Percentiles rank a stretch among this genome's conserved stretches.
Conservation (phyloP, 2,797 vertebrate species). For the Poliocrania exsul region DNA sequence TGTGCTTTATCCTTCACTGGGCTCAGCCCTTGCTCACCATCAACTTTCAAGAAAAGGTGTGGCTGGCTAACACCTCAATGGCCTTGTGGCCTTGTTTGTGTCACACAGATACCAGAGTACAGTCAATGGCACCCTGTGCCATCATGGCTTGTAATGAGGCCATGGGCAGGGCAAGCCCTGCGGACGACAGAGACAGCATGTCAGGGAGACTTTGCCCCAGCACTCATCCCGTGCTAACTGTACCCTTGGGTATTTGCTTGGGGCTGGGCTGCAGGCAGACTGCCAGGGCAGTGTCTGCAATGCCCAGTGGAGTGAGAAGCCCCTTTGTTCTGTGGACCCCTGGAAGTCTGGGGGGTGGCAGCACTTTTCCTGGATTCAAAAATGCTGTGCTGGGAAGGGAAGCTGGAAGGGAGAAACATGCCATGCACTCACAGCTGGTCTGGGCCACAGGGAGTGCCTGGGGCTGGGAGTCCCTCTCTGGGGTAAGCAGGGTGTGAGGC, state of each 20-base stretch:
- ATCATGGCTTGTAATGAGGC: not conserved
- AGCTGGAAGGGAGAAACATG: not conserved
- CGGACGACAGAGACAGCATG: fast-evolving
- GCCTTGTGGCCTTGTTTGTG: not conserved
- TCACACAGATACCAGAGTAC: fast-evolving
- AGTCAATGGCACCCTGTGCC: fast-evolving
- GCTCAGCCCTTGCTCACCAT: not conserved
- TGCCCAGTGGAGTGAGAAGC: not conserved
- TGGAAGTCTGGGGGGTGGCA: not conserved
- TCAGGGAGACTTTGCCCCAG: not conserved
- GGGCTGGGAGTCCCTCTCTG: not conserved
- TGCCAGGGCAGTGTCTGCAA: not conserved
- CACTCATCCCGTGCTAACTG: fast-evolving
- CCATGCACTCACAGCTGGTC: not conserved
- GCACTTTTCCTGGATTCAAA: not conserved
- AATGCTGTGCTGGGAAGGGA: not conserved
- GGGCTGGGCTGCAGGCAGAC: not conserved
- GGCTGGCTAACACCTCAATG: fast-evolving
- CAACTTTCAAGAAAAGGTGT: not conserved
- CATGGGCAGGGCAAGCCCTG: not conserved
- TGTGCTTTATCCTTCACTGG: not conserved
- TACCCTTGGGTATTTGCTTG: fast-evolving
- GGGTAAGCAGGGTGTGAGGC: not conserved
- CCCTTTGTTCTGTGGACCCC: not conserved
- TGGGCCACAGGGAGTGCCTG: not conserved